Evolutionary conservation across 2,888 invertebrate species (phyloP).

Genomic region (Lydus trimaculatus): DNA sequence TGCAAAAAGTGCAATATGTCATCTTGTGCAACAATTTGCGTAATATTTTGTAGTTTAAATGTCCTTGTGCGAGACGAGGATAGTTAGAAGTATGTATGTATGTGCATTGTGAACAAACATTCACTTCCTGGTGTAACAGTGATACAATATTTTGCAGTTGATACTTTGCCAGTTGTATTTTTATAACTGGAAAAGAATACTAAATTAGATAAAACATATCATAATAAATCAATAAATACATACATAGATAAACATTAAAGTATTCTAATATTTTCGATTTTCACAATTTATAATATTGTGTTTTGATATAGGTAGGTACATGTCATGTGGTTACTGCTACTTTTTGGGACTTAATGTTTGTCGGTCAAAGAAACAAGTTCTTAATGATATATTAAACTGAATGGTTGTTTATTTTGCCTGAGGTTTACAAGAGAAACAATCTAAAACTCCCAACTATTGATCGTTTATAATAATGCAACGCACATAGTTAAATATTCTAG

Average conservation of each 20-base stretch:
- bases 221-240: not conserved
- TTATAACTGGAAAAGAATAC: not conserved
- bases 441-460: slow-evolving; percentile 23
- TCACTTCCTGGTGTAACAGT: slow-evolving; percentile 8
- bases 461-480: slow-evolving; percentile 23
- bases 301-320: not conserved
- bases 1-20: slow-evolving; percentile 12
- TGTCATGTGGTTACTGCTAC: slow-evolving; percentile 9
- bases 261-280: not conserved
- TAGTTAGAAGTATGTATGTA: too few species aligned
- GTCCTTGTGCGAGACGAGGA: slow-evolving; percentile 11
- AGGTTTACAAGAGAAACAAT: slow-evolving; percentile 19
- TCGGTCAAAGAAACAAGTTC: slow-evolving; percentile 11
- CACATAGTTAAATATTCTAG: slow-evolving; percentile 42
- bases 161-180: slow-evolving; percentile 10
- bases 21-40: slow-evolving; percentile 13
- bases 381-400: slow-evolving; percentile 7
- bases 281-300: not conserved
- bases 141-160: slow-evolving; percentile 1
- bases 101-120: slow-evolving; percentile 6
- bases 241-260: not conserved
- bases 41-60: slow-evolving; percentile 9
- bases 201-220: not conserved
- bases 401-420: slow-evolving; percentile 11
- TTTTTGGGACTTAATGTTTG: not conserved